Conservation (phyloP, 2,113 vertebrate genomes). For the Sisor rabdophorus region DNA sequence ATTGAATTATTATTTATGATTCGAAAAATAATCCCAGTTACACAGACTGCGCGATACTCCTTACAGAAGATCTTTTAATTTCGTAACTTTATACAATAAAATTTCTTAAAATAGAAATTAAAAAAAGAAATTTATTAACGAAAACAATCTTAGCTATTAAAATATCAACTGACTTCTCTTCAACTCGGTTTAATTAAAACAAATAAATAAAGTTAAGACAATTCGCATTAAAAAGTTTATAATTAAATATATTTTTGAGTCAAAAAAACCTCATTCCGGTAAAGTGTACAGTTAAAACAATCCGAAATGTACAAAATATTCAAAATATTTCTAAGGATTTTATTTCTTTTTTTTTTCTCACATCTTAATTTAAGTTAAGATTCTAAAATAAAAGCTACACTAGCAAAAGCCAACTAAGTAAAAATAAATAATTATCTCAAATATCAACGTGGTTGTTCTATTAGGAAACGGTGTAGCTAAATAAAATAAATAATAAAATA, state of each 20-base stretch:
- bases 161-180: background rate
- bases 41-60: background rate
- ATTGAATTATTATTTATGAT: background rate
- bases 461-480: background rate
- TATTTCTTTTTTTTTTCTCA: background rate
- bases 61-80: background rate
- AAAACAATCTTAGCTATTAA: background rate
- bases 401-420: background rate
- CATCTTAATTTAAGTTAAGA: too few species aligned
- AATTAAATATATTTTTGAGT: background rate
- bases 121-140: background rate
- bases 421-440: background rate
- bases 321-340: background rate
- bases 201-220: background rate
- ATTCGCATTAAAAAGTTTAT: background rate
- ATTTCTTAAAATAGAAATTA: too few species aligned
- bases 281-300: background rate
- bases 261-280: too few species aligned
- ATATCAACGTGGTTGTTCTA: background rate
- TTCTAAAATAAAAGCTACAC: background rate
- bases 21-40: background rate
- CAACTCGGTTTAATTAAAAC: background rate
- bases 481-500: background rate
- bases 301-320: background rate
- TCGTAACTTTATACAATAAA: too few species aligned